phyloP scores from a whole-genome alignment of 2,113 vertebrate species.

The Silurus asotus region DNA sequence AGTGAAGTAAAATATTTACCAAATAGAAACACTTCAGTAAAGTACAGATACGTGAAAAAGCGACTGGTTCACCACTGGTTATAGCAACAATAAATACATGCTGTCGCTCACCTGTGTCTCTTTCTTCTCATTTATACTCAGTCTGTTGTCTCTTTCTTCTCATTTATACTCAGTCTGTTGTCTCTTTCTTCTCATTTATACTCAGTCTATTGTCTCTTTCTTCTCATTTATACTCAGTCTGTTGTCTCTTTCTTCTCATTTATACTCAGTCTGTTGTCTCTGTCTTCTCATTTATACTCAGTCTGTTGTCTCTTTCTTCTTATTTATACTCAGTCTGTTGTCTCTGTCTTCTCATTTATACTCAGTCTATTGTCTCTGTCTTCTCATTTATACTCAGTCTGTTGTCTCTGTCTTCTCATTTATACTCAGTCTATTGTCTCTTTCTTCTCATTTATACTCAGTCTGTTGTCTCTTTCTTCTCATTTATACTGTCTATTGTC shows the following conservation, averaged over 20 bases:
- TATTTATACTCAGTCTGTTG: too few species aligned
- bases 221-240: not conserved
- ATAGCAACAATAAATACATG: not conserved
- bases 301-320: not conserved
- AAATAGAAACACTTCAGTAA: too few species aligned
- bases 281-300: not conserved
- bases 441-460: not conserved
- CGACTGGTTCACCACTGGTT: not conserved
- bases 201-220: not conserved
- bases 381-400: not conserved
- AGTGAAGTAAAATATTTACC: too few species aligned
- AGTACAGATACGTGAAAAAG: too few species aligned
- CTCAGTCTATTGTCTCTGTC: not conserved
- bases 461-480: not conserved
- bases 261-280: not conserved
- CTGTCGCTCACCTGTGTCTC: not conserved
- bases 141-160: not conserved
- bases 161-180: too few species aligned
- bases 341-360: not conserved
- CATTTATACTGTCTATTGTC: too few species aligned
- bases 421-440: not conserved
- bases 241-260: not conserved
- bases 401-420: not conserved
- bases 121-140: not conserved
- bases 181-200: not conserved